A percentile compares a stretch with the other conserved stretches of the same genome.
phyloP scores from a whole-genome alignment of 2,797 vertebrate species.

The Hoplostethus mediterraneus region DNA sequence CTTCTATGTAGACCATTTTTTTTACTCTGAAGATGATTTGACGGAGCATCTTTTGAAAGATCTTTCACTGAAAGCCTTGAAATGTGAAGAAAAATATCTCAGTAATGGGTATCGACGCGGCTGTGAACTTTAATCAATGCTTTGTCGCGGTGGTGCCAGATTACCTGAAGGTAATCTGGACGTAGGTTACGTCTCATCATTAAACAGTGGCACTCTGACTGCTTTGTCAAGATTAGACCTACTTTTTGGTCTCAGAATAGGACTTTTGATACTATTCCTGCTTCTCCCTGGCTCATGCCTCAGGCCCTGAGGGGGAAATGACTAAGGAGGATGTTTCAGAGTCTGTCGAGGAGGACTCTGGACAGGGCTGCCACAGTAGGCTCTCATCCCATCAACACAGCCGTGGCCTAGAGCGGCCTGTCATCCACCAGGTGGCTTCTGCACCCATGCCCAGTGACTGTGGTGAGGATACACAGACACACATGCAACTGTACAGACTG shows the following conservation, averaged over 20 bases:
- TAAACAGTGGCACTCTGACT: neutral
- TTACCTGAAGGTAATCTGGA: slow-evolving; percentile 15
- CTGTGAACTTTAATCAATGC: neutral
- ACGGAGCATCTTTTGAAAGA: neutral
- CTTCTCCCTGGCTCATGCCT: neutral
- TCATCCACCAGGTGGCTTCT: slow-evolving; percentile 94
- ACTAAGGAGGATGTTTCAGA: slow-evolving; percentile 94
- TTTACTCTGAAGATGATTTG: no score
- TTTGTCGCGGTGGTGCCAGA: neutral
- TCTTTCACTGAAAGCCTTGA: neutral
- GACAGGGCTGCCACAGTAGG: slow-evolving; percentile 79
- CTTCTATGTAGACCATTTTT: neutral
- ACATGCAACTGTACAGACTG: neutral
- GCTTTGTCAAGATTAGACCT: slow-evolving; percentile 52
- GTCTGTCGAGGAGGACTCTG: slow-evolving; percentile 83
- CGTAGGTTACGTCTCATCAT: slow-evolving; percentile 9
- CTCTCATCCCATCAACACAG: slow-evolving; percentile 75
- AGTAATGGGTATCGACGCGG: neutral
- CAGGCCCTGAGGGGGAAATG: slow-evolving; percentile 88
- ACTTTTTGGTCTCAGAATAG: slow-evolving; percentile 69
- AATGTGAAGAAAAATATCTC: neutral
- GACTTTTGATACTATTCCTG: slow-evolving; percentile 57
- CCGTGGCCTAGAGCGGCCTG: slow-evolving; percentile 70
- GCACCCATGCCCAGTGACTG: slow-evolving; percentile 96
- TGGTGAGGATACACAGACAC: slow-evolving; percentile 82